Evolutionary conservation across 1,140 invertebrate species (phyloP).

Genomic region (Brachionus paranguensis): DNA sequence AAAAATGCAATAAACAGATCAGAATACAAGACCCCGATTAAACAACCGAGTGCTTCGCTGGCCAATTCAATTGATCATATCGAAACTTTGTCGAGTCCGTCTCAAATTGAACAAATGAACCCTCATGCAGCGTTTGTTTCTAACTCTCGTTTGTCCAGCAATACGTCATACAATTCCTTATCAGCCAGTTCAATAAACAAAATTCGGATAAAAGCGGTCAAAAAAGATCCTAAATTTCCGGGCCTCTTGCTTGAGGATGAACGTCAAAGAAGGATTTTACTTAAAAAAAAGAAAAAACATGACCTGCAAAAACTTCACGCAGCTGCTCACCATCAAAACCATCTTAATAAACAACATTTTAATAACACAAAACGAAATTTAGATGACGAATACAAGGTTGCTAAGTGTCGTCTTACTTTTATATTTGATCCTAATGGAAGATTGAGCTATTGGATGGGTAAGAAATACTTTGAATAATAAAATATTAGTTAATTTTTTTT

Average conservation of each 20-base stretch:
- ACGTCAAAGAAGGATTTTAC: background rate
- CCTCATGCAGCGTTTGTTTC: background rate
- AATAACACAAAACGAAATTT: background rate
- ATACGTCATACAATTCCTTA: conserved; percentile 8
- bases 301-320: background rate
- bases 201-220: background rate
- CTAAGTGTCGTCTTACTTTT: conserved; percentile 43
- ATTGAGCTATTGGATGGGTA: conserved; percentile 55
- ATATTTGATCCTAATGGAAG: conserved; percentile 56
- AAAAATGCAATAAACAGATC: conserved; percentile 11
- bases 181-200: background rate
- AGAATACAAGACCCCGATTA: background rate
- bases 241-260: background rate
- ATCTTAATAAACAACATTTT: background rate
- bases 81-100: background rate
- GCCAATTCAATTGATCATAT: conserved; percentile 10
- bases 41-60: background rate
- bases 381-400: conserved; percentile 21
- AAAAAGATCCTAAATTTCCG: background rate
- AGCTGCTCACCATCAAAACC: background rate
- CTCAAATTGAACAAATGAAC: background rate
- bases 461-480: background rate
- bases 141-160: background rate
- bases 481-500: background rate
- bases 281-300: conserved; percentile 19